Evolutionary conservation across 2,797 vertebrate species (phyloP).

Genomic region (Micromesistius poutassou): DNA sequence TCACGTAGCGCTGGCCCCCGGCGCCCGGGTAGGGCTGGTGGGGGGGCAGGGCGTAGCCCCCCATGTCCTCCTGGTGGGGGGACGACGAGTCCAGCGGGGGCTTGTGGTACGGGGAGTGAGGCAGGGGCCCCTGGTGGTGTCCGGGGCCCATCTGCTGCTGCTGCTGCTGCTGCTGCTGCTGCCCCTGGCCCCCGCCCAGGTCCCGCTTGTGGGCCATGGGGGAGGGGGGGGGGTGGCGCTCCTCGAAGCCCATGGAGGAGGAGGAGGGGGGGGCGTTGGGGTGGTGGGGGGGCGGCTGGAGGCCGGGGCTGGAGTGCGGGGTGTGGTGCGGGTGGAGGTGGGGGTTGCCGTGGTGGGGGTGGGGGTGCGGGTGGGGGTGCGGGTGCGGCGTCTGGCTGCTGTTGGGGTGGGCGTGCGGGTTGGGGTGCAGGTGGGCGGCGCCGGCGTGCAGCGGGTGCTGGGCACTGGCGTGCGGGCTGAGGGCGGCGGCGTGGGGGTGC

Average conservation of each 20-base stretch:
- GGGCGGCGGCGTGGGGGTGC: conserved; percentile 34
- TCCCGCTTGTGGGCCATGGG: conserved; percentile 81
- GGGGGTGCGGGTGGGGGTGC: conserved; percentile 51
- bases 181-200: conserved; percentile 60
- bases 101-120: conserved; percentile 71
- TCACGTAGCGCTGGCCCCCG: conserved; percentile 83
- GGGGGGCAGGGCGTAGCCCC: conserved; percentile 90
- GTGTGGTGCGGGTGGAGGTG: conserved; percentile 45
- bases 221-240: conserved; percentile 73
- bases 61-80: conserved; percentile 85
- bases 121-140: conserved; percentile 80
- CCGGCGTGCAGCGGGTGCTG: conserved; percentile 50
- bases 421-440: conserved; percentile 38
- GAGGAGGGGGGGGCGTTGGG: conserved; percentile 59
- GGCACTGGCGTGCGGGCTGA: conserved; percentile 53
- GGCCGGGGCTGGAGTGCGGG: conserved; percentile 43
- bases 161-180: conserved; percentile 23
- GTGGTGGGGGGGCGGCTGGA: conserved; percentile 72
- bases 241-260: conserved; percentile 78
- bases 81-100: conserved; percentile 88
- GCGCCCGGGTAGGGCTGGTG: conserved; percentile 82
- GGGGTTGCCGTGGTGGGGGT: conserved; percentile 68
- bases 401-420: conserved; percentile 49
- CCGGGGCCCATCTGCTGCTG: conserved; percentile 56
- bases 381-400: conserved; percentile 58